These are phyloP conservation scores for Iselma pallidipennis DNA, from an alignment of 2,888 invertebrate species.

Conservation along the genomic window DNA sequence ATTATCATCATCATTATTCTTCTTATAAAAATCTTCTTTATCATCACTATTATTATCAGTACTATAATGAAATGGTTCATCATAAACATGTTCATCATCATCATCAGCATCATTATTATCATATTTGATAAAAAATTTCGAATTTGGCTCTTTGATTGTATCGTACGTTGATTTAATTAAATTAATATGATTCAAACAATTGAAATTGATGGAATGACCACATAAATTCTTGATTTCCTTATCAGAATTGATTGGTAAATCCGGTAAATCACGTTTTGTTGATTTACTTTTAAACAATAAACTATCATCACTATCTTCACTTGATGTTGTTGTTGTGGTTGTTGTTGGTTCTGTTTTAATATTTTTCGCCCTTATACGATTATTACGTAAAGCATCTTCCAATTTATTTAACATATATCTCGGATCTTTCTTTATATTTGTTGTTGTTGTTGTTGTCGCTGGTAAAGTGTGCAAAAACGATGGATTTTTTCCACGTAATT, in stretches of 20 bases:
- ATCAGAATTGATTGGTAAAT: conserved; percentile 26
- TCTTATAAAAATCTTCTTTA: conserved; percentile 8
- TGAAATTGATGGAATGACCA: conserved; percentile 43
- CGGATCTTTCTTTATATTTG: conserved; percentile 53
- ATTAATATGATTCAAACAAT: conserved; percentile 53
- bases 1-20: too few species aligned
- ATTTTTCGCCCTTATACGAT: conserved; percentile 47
- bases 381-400: conserved; percentile 63
- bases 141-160: conserved; percentile 47
- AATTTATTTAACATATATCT: conserved; percentile 69
- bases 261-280: conserved; percentile 34
- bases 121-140: conserved; percentile 49
- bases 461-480: conserved; percentile 34
- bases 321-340: conserved; percentile 39
- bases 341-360: conserved; percentile 29
- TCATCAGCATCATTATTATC: conserved; percentile 68
- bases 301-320: conserved; percentile 51
- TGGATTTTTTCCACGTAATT: conserved; percentile 28
- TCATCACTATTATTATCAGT: conserved; percentile 18
- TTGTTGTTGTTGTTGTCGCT: neutral
- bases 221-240: conserved; percentile 10
- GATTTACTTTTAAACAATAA: conserved; percentile 41
- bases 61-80: conserved; percentile 60
- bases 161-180: conserved; percentile 49
- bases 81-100: conserved; percentile 64